A percentile compares a stretch with the other conserved stretches of the same genome.
These are phyloP conservation scores for Cryptocephalus primarius DNA, from an alignment of 2,888 invertebrate genomes.

Conservation along the genomic window DNA sequence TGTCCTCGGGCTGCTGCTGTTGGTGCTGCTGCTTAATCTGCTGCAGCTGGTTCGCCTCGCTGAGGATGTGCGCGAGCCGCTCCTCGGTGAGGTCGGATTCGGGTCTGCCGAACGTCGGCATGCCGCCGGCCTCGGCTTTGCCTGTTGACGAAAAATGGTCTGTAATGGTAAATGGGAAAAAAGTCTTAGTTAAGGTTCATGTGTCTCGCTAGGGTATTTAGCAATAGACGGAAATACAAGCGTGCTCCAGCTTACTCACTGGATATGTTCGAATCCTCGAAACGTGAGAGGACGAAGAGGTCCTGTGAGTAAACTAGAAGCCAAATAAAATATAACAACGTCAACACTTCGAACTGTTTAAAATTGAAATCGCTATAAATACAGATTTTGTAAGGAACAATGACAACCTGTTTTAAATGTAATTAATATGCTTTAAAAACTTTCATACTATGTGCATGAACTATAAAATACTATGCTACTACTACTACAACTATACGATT, in stretches of 20 bases:
- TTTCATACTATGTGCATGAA: too few species aligned
- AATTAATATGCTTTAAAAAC: too few species aligned
- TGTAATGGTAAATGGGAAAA: slow-evolving; percentile 27
- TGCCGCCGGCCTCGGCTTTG: slow-evolving; percentile 72
- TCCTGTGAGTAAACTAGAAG: too few species aligned
- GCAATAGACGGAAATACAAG: slow-evolving; percentile 2
- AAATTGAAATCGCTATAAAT: too few species aligned
- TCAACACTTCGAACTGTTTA: too few species aligned
- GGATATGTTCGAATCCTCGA: too few species aligned
- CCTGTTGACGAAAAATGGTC: slow-evolving; percentile 48
- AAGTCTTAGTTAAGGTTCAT: slow-evolving; percentile 5
- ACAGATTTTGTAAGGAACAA: too few species aligned
- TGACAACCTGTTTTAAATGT: too few species aligned
- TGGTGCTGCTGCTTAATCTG: slow-evolving; percentile 49
- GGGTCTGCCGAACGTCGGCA: slow-evolving; percentile 66
- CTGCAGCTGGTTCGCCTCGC: slow-evolving; percentile 75
- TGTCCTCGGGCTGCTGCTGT: slow-evolving; percentile 32
- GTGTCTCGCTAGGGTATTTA: slow-evolving; percentile 5
- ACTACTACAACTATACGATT: too few species aligned
- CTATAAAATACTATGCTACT: too few species aligned
- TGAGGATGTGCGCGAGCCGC: slow-evolving; percentile 84
- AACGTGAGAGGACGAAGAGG: too few species aligned
- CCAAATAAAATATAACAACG: too few species aligned
- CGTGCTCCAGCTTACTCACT: background rate
- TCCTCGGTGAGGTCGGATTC: slow-evolving; percentile 78